Percentiles rank a stretch among this genome's conserved stretches.
Evolutionary conservation across 2,113 vertebrate genomes (phyloP).

Genomic region (Dicaeum eximium): DNA sequence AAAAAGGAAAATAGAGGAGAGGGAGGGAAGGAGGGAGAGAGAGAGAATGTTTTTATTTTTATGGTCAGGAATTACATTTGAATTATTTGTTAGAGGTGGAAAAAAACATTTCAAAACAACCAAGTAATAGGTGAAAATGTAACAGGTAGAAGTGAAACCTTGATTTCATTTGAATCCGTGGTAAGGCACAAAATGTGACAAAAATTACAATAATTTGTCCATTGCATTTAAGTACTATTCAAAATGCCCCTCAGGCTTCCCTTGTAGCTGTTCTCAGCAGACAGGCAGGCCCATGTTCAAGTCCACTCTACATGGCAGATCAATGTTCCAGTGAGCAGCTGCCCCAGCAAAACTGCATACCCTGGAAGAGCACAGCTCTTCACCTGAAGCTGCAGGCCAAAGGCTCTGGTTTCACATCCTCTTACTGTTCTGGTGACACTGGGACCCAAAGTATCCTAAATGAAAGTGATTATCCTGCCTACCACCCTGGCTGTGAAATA

Average conservation of each 20-base stretch:
- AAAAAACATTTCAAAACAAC: background rate
- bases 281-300: background rate
- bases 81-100: background rate
- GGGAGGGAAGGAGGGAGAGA: background rate
- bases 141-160: background rate
- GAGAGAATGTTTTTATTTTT: background rate
- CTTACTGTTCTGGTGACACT: background rate
- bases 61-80: background rate
- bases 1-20: background rate
- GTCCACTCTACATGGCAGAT: rapidly evolving
- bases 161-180: background rate
- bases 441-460: background rate
- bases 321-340: background rate
- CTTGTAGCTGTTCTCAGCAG: background rate
- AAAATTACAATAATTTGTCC: background rate
- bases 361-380: rapidly evolving
- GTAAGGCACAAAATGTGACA: background rate
- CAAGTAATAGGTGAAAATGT: background rate
- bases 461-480: background rate
- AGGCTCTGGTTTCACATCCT: background rate
- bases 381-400: background rate
- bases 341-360: background rate
- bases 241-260: background rate
- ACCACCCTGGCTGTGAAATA: background rate
- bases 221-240: background rate